Conservation (phyloP, 2,888 invertebrate genomes). For the Drosophila anceps region DNA sequence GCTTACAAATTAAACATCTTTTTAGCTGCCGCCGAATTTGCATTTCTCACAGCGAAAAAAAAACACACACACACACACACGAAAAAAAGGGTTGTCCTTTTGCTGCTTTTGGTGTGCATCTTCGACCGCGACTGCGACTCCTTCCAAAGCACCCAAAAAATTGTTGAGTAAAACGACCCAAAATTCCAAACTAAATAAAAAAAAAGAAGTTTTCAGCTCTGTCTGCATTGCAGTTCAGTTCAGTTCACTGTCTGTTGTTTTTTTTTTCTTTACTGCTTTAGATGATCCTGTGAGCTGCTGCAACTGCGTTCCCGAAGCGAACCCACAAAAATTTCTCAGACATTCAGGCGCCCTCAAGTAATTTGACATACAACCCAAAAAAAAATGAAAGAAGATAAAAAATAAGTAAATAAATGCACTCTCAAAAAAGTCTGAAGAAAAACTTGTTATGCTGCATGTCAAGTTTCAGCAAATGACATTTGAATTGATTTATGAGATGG, state of each 20-base stretch:
- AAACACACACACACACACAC: conserved; percentile 7
- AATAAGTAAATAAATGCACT: conserved; percentile 42
- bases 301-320: conserved; percentile 57
- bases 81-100: conserved; percentile 53
- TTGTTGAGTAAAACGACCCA: conserved; percentile 22
- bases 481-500: conserved; percentile 65
- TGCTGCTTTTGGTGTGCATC: conserved; percentile 16
- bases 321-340: conserved; percentile 78
- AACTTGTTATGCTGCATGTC: conserved; percentile 73
- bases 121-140: conserved; percentile 23
- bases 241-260: conserved; percentile 15
- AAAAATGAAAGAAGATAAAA: conserved; percentile 9
- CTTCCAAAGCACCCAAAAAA: conserved; percentile 65
- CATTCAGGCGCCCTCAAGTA: conserved; percentile 78
- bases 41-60: conserved; percentile 68
- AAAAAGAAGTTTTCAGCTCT: conserved; percentile 50
- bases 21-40: conserved; percentile 68
- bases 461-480: conserved; percentile 66
- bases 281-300: conserved; percentile 46
- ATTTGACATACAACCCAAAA: conserved; percentile 67
- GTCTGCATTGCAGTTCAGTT: conserved; percentile 50
- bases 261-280: neutral
- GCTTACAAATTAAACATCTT: conserved; percentile 69
- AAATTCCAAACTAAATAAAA: conserved; percentile 24
- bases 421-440: conserved; percentile 24